A percentile compares a stretch with the other conserved stretches of the same genome.
These are phyloP conservation scores for Pseudorhombus dupliciocellatus DNA, from an alignment of 2,113 vertebrate genomes.

Conservation along the genomic window DNA sequence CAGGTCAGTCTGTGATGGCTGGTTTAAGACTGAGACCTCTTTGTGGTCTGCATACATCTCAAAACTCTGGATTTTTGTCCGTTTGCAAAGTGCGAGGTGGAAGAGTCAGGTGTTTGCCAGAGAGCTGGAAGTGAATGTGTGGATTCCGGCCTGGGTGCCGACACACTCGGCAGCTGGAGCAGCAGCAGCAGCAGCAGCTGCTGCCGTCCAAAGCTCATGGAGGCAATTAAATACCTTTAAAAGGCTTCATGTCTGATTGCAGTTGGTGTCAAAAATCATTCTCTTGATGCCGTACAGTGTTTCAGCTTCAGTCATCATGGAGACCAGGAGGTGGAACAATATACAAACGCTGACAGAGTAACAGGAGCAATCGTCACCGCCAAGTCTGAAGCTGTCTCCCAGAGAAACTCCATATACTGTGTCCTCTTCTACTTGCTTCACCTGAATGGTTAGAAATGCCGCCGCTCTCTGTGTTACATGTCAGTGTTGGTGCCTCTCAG, in stretches of 20 bases:
- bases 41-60: no score
- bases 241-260: not conserved
- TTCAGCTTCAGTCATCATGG: not conserved
- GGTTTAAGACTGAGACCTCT: no score
- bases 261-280: not conserved
- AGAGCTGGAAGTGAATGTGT: not conserved
- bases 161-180: not conserved
- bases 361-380: no score
- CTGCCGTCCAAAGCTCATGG: not conserved
- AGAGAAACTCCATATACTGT: no score
- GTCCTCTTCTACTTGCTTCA: no score
- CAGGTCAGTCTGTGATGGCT: not conserved
- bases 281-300: not conserved
- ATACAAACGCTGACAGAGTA: no score
- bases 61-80: not conserved
- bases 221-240: not conserved
- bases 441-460: no score
- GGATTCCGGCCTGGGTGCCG: not conserved
- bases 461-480: no score
- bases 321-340: no score
- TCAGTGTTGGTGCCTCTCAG: no score
- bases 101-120: not conserved
- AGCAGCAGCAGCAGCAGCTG: not conserved
- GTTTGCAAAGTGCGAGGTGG: conserved; percentile 2
- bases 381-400: no score